Conservation (phyloP, 2,113 vertebrate genomes). For the Nymphicus hollandicus region DNA sequence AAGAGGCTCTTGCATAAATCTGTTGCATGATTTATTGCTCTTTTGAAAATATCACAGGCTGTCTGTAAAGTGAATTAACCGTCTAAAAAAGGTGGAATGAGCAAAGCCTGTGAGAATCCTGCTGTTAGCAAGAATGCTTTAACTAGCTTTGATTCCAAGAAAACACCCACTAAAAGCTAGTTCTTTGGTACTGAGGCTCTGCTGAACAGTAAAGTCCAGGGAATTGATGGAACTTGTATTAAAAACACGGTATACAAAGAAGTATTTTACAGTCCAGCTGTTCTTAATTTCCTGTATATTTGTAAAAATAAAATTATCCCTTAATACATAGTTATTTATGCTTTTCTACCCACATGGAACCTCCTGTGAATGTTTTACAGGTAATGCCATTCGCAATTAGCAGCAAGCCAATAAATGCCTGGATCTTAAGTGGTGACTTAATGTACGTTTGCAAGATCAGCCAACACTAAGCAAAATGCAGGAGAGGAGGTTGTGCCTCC, state of each 20-base stretch:
- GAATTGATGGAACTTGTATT: background rate
- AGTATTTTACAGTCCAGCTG: constrained; percentile 21
- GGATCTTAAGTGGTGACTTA: background rate
- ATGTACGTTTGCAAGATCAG: background rate
- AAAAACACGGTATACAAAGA: background rate
- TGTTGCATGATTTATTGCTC: background rate
- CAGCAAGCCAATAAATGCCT: background rate
- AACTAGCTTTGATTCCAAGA: background rate
- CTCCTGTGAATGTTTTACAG: constrained; percentile 22
- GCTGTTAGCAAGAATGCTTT: background rate
- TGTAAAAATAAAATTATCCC: constrained; percentile 13
- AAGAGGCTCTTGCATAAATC: background rate
- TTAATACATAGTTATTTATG: background rate
- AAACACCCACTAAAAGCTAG: background rate
- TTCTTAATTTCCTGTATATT: constrained; percentile 38
- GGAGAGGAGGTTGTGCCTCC: background rate
- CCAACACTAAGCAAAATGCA: background rate
- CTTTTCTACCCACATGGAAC: background rate
- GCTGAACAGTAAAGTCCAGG: background rate
- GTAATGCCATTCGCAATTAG: constrained; percentile 4
- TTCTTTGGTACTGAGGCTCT: background rate
- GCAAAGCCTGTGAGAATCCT: background rate
- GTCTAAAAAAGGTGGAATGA: background rate
- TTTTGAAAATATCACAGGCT: background rate
- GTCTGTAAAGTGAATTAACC: background rate